Conservation (phyloP, 2,888 invertebrate species). For the Diploptera punctata region DNA sequence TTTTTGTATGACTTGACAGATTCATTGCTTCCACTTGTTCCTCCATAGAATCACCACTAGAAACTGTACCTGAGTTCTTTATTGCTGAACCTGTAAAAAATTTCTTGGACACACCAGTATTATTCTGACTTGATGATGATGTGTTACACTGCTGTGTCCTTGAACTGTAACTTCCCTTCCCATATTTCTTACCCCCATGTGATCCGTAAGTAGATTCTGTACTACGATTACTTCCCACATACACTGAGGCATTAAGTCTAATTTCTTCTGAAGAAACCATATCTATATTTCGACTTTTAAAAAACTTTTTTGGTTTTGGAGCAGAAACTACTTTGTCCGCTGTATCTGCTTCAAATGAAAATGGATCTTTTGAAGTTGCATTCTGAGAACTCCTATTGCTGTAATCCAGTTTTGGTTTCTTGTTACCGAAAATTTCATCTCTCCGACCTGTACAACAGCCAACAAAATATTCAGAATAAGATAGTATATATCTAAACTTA, state of each 20-base stretch:
- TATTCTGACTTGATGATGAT: slow-evolving; percentile 14
- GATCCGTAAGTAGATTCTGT: slow-evolving; percentile 34
- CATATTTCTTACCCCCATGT: slow-evolving; percentile 37
- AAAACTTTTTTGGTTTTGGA: slow-evolving; percentile 85
- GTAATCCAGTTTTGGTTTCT: slow-evolving; percentile 53
- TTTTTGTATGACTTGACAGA: slow-evolving; percentile 40
- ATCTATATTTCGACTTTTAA: slow-evolving; percentile 80
- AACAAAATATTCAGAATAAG: no score
- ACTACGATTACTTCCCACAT: slow-evolving; percentile 37
- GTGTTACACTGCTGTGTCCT: slow-evolving; percentile 9
- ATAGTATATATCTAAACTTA: no score
- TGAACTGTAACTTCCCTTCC: slow-evolving; percentile 31
- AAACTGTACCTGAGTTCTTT: slow-evolving; percentile 30
- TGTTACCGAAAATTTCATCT: slow-evolving; percentile 51
- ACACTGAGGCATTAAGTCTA: slow-evolving; percentile 47
- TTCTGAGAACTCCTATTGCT: slow-evolving; percentile 54
- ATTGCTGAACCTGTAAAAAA: slow-evolving; percentile 40
- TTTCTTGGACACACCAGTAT: slow-evolving; percentile 57
- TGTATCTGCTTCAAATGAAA: slow-evolving; percentile 53
- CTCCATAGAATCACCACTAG: slow-evolving; percentile 30
- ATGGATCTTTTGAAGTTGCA: slow-evolving; percentile 52
- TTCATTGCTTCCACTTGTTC: slow-evolving; percentile 42
- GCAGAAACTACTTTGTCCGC: slow-evolving; percentile 56
- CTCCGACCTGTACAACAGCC: slow-evolving; percentile 40
- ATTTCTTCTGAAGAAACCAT: slow-evolving; percentile 51